A percentile compares a stretch with the other conserved stretches of the same genome.
phyloP scores from a whole-genome alignment of 2,888 invertebrate species.

The Eueremaeus valkanovi region DNA sequence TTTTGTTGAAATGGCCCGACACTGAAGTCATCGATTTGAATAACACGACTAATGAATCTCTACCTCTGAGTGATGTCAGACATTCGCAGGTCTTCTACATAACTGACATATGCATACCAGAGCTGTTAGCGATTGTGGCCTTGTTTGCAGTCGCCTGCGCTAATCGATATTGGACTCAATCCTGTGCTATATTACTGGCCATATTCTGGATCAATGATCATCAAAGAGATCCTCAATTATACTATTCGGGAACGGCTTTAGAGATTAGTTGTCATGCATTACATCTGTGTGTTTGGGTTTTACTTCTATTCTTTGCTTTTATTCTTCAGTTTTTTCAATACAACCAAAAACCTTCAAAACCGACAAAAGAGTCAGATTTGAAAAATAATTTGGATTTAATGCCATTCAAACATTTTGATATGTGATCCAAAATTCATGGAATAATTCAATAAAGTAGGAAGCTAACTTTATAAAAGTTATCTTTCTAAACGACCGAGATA shows the following conservation, averaged over 20 bases:
- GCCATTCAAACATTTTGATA: too few species aligned
- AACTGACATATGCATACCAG: conserved; percentile 18
- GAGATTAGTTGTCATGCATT: conserved; percentile 30
- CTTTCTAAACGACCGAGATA: too few species aligned
- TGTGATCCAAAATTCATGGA: too few species aligned
- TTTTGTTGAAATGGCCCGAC: background rate
- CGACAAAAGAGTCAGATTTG: background rate
- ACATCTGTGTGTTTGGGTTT: conserved; percentile 25
- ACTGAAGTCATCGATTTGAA: background rate
- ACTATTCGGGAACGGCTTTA: background rate
- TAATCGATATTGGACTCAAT: conserved; percentile 19
- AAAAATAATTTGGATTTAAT: too few species aligned
- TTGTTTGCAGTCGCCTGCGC: conserved; percentile 10
- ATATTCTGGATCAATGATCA: conserved; percentile 39
- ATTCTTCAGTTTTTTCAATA: background rate
- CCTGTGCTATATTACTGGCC: conserved; percentile 22
- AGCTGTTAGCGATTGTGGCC: conserved; percentile 25
- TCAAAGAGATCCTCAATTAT: conserved; percentile 29
- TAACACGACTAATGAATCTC: background rate
- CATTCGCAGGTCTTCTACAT: background rate
- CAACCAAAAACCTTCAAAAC: background rate
- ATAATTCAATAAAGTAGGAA: too few species aligned
- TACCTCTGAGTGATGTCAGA: too few species aligned
- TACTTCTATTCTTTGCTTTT: conserved; percentile 22
- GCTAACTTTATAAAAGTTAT: too few species aligned